Conservation (phyloP, 2,113 vertebrate genomes). For the Columba janthina region DNA sequence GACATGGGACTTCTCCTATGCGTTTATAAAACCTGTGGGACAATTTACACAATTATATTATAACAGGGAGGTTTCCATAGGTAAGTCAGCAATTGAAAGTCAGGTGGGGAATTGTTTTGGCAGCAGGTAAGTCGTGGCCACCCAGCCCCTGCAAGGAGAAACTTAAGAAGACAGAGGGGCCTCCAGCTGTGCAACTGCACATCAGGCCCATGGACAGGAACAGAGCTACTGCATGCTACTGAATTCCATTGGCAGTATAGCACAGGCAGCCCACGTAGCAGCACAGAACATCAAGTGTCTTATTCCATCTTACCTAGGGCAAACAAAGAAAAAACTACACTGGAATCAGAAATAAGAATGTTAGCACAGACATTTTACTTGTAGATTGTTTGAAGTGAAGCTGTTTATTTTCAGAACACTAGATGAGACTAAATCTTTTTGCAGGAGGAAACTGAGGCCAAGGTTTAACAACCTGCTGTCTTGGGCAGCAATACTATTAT, state of each 20-base stretch:
- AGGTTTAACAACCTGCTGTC: background rate
- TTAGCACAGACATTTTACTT: background rate
- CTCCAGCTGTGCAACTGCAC: background rate
- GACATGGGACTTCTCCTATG: constrained; percentile 53
- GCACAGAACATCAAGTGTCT: background rate
- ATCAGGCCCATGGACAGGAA: background rate
- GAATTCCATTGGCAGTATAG: background rate
- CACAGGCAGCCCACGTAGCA: background rate
- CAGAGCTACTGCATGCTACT: background rate
- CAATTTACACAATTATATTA: constrained; percentile 61
- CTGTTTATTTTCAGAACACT: background rate
- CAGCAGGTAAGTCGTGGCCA: background rate
- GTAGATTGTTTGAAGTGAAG: background rate
- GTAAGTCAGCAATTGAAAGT: constrained; percentile 29
- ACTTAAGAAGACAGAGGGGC: background rate
- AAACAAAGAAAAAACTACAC: background rate
- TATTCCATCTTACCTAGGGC: background rate
- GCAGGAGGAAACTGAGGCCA: background rate
- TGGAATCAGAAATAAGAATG: background rate
- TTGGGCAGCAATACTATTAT: background rate
- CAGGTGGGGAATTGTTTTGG: constrained; percentile 9
- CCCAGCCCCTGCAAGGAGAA: background rate
- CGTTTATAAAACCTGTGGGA: constrained; percentile 59
- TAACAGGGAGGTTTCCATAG: constrained; percentile 28
- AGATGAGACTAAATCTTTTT: background rate